phyloP scores from a whole-genome alignment of 2,113 vertebrate species.

The Irena cyanogastra region DNA sequence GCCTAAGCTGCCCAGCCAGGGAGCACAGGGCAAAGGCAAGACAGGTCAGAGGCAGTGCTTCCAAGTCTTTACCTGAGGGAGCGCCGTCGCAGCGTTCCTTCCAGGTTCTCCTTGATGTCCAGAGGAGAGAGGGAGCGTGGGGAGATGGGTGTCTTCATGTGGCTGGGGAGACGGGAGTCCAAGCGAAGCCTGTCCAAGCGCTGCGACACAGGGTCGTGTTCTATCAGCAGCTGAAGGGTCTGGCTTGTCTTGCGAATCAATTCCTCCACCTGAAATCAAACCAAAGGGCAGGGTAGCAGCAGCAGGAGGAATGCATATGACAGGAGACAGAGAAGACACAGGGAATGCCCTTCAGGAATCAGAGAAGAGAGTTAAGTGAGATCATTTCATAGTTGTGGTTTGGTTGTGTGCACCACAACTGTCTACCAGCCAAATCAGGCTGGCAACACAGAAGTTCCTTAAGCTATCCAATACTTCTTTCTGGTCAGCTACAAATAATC shows the following conservation, averaged over 20 bases:
- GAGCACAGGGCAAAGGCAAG: background rate
- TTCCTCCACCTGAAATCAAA: constrained; percentile 81
- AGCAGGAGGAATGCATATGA: background rate
- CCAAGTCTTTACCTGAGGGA: constrained; percentile 79
- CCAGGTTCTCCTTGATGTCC: constrained; percentile 81
- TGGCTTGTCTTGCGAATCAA: constrained; percentile 88
- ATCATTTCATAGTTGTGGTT: background rate
- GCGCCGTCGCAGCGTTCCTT: constrained; percentile 81
- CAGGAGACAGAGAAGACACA: background rate
- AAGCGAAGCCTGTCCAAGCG: constrained; percentile 81
- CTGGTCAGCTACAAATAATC: background rate
- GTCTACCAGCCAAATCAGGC: background rate
- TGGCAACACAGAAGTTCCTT: background rate
- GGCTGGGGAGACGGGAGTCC: constrained; percentile 77
- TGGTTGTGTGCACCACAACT: background rate
- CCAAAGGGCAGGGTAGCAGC: background rate
- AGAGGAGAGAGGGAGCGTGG: constrained; percentile 70
- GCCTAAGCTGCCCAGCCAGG: background rate
- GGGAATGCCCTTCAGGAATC: background rate
- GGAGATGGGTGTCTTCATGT: constrained; percentile 77
- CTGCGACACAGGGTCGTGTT: constrained; percentile 90
- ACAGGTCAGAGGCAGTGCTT: background rate
- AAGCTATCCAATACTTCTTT: background rate
- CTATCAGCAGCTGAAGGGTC: constrained; percentile 90
- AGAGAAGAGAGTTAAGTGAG: background rate